Evolutionary conservation across 2,797 vertebrate species (phyloP), one percentile per base, ranked within the genome.

Genomic region (Pangasius larnaudii): DNA sequence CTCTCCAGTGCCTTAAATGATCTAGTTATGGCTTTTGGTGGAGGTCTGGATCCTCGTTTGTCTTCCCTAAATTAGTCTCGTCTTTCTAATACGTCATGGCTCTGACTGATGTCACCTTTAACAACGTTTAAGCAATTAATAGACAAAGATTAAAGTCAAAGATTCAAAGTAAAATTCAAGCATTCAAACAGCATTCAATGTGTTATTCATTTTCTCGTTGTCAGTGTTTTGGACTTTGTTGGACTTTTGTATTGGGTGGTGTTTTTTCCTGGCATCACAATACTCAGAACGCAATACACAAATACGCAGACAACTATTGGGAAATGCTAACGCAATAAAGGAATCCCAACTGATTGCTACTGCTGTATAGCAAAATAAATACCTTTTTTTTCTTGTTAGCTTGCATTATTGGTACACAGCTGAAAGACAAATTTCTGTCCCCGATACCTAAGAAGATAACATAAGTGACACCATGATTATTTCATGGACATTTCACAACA

Each of bases 1-100:
- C 24, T 85, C 63, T 42, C 82, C 58, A 65, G 11, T 27, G 51
- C 24, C 33, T 61, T 46, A 82, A 85, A 91, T 85, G 81, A 86
- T 87, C 82, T 85, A 78, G 51, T 87, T 87, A 75, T 85, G 71
- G 58, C 59, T 85, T 75, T 71, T 77, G 59, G 18, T 36, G 6
- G 2, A 46, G 78, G 77, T 53, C 19, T 69, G 63, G 39, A 69
- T 69, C 46, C 46, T 69, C 63, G 69, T 84, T 71, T 67, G 58
- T 63, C 58, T 77, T 65, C 39, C 42, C 46, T 75, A 27, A 74
- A 56, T 69, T 36, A 69, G 19, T 79, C 46, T 67, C 33, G 11
- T 67, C 46, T 84, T 67, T 83, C 7, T 14, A 67, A 22, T 61
- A 61, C 56, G 42, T 24, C 81, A n/a, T 84, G 42, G n/a, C 39